These are phyloP conservation scores for Melitaea cinxia DNA, from an alignment of 1,140 invertebrate genomes.

Conservation along the genomic window DNA sequence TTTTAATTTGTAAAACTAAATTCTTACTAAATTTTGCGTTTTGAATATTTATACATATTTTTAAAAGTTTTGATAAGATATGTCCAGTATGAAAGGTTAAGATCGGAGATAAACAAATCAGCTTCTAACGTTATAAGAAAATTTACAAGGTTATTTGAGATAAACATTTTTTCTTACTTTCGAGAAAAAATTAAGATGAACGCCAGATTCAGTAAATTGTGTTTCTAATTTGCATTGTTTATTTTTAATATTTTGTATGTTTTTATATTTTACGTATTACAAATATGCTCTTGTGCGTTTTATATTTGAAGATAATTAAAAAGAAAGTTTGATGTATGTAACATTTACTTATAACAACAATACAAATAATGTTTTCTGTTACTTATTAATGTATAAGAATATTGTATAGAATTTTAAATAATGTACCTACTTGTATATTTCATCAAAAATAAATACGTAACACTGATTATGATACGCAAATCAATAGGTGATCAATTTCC, in stretches of 20 bases:
- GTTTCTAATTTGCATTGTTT: background rate
- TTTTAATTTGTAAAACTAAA: too few species aligned
- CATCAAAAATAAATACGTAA: too few species aligned
- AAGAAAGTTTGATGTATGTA: too few species aligned
- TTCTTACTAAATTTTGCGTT: background rate
- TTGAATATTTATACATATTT: background rate
- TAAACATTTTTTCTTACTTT: slow-evolving; percentile 5
- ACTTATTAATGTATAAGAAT: too few species aligned
- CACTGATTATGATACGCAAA: too few species aligned
- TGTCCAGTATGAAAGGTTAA: background rate
- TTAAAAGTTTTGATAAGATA: slow-evolving; percentile 13
- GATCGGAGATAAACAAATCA: background rate
- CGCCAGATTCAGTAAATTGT: background rate
- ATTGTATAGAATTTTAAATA: too few species aligned
- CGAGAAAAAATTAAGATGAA: background rate
- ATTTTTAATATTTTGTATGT: background rate
- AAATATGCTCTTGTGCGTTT: background rate
- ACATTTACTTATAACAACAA: too few species aligned
- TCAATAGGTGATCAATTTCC: too few species aligned
- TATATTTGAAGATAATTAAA: background rate
- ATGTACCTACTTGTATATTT: too few species aligned
- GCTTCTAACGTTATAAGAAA: background rate
- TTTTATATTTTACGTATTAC: background rate
- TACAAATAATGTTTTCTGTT: too few species aligned
- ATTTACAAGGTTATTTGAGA: background rate